A percentile compares a stretch with the other conserved stretches of the same genome.
Conservation (phyloP, 2,797 vertebrate genomes). For the Sebastes oblongus region DNA sequence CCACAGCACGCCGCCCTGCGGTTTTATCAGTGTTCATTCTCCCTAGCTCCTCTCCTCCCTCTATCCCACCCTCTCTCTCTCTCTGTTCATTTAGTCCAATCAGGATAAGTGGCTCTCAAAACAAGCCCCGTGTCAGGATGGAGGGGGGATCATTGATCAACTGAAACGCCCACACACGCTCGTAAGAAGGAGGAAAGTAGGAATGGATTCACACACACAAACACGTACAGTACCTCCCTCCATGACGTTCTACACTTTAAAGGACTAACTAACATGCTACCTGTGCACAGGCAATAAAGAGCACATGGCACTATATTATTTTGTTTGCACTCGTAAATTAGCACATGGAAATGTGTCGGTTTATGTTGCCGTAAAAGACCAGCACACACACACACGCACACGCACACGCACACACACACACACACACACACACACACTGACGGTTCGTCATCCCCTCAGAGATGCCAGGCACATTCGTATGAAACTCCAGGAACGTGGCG, state of each 20-base stretch:
- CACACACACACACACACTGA: background rate
- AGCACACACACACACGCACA: background rate
- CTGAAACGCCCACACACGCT: background rate
- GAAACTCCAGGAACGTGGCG: constrained; percentile 17
- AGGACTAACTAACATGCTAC: background rate
- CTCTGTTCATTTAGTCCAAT: constrained; percentile 43
- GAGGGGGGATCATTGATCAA: constrained; percentile 43
- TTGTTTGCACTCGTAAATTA: background rate
- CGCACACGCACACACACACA: background rate
- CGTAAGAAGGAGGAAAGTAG: background rate
- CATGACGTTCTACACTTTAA: background rate
- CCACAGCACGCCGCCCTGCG: background rate
- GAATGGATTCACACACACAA: background rate
- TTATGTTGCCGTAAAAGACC: background rate
- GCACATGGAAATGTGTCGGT: background rate
- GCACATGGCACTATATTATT: background rate
- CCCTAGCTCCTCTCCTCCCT: background rate
- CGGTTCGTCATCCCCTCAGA: background rate
- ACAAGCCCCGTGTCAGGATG: constrained; percentile 20
- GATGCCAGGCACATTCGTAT: constrained; percentile 2
- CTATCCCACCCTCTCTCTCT: background rate
- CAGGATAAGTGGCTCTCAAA: constrained; percentile 53
- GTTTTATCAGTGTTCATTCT: constrained; percentile 31
- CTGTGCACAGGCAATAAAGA: background rate
- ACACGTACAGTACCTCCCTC: background rate